Evolutionary conservation across 92 coral and sea anemone genomes (phyloP), one percentile per base, ranked within the genome.

Genomic region (Plumapathes pennacea): DNA sequence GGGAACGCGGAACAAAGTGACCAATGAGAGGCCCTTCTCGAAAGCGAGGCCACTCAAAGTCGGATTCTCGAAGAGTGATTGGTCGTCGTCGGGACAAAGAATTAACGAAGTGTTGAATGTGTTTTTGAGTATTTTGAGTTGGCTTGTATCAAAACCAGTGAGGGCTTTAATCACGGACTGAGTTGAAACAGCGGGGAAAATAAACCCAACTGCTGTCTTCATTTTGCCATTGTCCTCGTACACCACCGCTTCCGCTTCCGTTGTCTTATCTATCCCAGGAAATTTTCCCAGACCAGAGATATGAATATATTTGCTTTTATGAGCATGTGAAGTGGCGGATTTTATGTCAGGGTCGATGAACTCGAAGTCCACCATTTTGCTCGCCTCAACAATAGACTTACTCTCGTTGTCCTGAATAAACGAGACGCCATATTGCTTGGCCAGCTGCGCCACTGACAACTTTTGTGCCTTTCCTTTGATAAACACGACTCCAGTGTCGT

Each of bases 201-300:
- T 64, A 31, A 89, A 94, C 0, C 95, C 94, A 10, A 94, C 86
- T 0, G 99, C 84, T 14, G 85, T 77, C 55, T 89, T 72, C 46
- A 89, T 50, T 71, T 76, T 57, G 0, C 95, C 82, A 0, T 41
- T 38, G 49, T 89, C 95, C 45, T 85, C 97, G 29, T 89, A 94
- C 11, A 94, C 91, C 10, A 94, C 91, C 3, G 85, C 97, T 50
- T 94, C 99, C 13, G 96, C 97, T 21, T 94, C 87, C 24, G 89
- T 94, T 11, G 89, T 60, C 30, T 84, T 79, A 47, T 84, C 90
- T 0, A 88, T 90, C 33, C 85, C 90, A 1, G 90, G 96, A 24
- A 88, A 88, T 19, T 78, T 82, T 4, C 96, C 96, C 22, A 63
- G 75, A 11, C 96, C 96, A 0, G 96, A 83, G 38, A 88, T 63